Percentiles rank a stretch among this genome's conserved stretches.
These are phyloP conservation scores for Hippolais icterina DNA, from an alignment of 2,113 vertebrate genomes.

Conservation along the genomic window DNA sequence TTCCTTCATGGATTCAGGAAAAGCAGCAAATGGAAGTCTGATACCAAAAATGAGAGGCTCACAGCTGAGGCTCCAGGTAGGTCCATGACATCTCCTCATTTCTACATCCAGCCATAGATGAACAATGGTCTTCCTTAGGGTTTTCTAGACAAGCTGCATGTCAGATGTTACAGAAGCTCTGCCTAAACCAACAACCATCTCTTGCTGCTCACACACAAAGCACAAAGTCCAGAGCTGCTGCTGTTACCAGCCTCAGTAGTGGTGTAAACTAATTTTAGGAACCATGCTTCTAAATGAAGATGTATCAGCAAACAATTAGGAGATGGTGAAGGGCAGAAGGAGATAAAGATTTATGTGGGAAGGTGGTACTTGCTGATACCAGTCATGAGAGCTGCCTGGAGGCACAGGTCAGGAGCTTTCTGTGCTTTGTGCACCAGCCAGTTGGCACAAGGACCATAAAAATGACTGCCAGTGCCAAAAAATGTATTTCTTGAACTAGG, in stretches of 20 bases:
- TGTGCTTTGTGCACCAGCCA: background rate
- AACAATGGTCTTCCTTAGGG: background rate
- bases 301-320: background rate
- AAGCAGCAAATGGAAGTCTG: background rate
- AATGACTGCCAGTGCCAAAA: background rate
- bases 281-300: background rate
- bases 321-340: background rate
- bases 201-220: background rate
- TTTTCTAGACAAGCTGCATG: background rate
- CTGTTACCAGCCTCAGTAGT: background rate
- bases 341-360: background rate
- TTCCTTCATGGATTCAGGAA: background rate
- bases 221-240: background rate
- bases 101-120: background rate
- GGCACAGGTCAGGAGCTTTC: background rate
- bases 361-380: background rate
- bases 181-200: background rate
- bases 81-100: background rate
- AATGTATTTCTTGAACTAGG: background rate
- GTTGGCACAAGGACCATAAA: background rate
- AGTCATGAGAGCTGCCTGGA: background rate
- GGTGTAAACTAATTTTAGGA: background rate
- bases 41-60: background rate
- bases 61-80: background rate
- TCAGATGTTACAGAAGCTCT: background rate